Percentiles rank a stretch among this genome's conserved stretches.
Evolutionary conservation across 2,113 vertebrate genomes (phyloP).

Genomic region (Perca flavescens): DNA sequence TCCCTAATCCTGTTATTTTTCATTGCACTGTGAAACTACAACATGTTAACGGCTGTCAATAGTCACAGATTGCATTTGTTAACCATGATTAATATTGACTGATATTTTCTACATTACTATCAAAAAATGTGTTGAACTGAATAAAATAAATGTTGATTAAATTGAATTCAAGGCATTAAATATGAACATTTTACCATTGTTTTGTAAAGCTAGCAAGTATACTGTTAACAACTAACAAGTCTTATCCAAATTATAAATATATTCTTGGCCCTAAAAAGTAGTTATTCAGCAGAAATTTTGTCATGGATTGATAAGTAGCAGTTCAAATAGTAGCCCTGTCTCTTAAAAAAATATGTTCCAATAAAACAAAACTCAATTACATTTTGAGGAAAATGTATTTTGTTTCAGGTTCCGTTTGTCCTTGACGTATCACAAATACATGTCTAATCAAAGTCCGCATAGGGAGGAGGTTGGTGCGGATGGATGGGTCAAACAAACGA

Average conservation of each 20-base stretch:
- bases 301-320: background rate
- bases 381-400: too few relatives aligned
- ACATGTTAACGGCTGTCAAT: background rate
- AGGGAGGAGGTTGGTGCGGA: too few relatives aligned
- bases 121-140: conserved; percentile 7
- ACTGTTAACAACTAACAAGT: background rate
- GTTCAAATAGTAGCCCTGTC: background rate
- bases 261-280: background rate
- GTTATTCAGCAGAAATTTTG: background rate
- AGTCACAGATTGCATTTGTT: conserved; percentile 17
- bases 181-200: background rate
- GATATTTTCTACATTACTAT: conserved; percentile 7
- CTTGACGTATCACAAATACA: too few relatives aligned
- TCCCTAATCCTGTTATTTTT: background rate
- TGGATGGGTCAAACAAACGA: too few relatives aligned
- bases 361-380: too few relatives aligned
- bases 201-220: background rate
- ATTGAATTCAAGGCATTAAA: background rate
- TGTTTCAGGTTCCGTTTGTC: too few relatives aligned
- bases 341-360: too few relatives aligned
- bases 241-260: conserved; percentile 3
- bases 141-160: conserved; percentile 15
- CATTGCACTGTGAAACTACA: background rate
- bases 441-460: too few relatives aligned
- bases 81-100: conserved; percentile 25